Conservation (phyloP, 2,888 invertebrate species). For the Leuctra nigra region DNA sequence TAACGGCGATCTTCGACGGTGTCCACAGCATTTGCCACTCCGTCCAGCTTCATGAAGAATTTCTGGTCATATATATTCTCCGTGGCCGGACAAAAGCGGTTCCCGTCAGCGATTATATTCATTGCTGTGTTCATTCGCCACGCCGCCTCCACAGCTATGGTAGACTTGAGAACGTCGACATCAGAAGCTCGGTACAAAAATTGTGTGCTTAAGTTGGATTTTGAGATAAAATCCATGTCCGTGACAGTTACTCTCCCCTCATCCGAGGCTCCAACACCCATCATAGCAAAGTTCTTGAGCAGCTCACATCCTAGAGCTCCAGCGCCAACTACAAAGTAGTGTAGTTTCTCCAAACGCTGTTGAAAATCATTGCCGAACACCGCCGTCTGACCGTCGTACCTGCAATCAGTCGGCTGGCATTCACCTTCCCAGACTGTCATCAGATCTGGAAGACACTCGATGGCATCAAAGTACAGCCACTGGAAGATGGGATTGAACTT, state of each 20-base stretch:
- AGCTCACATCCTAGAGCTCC: conserved; percentile 96
- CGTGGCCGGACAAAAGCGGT: conserved; percentile 91
- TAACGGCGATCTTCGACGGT: conserved; percentile 97
- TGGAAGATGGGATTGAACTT: conserved; percentile 92
- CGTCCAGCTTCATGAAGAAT: conserved; percentile 89
- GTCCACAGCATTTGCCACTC: conserved; percentile 95
- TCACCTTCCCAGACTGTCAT: conserved; percentile 60
- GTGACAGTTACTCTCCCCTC: conserved; percentile 81
- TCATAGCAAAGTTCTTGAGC: conserved; percentile 97
- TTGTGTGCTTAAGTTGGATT: conserved; percentile 96
- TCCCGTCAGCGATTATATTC: conserved; percentile 74
- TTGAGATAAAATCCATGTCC: conserved; percentile 99
- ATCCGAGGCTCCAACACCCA: conserved; percentile 71
- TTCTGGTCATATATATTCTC: conserved; percentile 89
- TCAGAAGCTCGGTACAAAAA: conserved; percentile 94
- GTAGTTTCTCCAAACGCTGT: conserved; percentile 66
- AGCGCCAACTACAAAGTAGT: conserved; percentile 79
- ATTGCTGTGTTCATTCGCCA: conserved; percentile 75
- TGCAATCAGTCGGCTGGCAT: conserved; percentile 60
- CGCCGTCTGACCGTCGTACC: conserved; percentile 87
- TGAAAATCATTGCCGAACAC: conserved; percentile 91
- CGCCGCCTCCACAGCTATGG: conserved; percentile 82
- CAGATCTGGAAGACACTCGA: conserved; percentile 81
- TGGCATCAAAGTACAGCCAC: conserved; percentile 92
- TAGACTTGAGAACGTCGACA: conserved; percentile 87